phyloP scores from a whole-genome alignment of 2,888 invertebrate genomes.

The Leptopterna dolabrata region DNA sequence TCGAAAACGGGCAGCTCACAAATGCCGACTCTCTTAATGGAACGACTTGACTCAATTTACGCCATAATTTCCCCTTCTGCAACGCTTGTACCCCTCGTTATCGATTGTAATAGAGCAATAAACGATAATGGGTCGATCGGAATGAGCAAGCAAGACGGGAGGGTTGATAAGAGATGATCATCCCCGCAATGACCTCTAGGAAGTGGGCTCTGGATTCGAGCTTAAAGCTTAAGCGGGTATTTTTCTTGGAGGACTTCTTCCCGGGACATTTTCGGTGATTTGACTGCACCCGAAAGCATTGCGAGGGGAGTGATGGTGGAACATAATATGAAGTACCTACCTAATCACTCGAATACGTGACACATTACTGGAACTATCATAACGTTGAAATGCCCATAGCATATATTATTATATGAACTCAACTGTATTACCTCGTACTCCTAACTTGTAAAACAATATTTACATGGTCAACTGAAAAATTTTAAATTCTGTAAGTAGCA shows the following conservation, averaged over 20 bases:
- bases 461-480: too few species aligned
- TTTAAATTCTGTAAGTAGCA: too few species aligned
- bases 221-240: not conserved
- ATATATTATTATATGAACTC: too few species aligned
- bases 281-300: too few species aligned
- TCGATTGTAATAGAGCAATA: slow-evolving; percentile 8
- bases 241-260: not conserved
- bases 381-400: too few species aligned
- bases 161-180: not conserved
- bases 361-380: too few species aligned
- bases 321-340: too few species aligned
- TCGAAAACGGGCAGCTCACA: not conserved
- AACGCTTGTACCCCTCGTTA: not conserved
- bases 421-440: too few species aligned
- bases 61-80: not conserved
- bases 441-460: too few species aligned
- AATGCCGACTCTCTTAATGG: not conserved
- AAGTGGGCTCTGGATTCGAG: not conserved
- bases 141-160: not conserved
- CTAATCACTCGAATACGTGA: too few species aligned
- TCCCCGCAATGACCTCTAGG: not conserved
- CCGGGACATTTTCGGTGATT: too few species aligned
- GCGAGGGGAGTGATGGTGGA: too few species aligned
- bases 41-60: not conserved
- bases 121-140: not conserved